Evolutionary conservation across 2,113 vertebrate species (phyloP).

Genomic region (Panurus biarmicus): DNA sequence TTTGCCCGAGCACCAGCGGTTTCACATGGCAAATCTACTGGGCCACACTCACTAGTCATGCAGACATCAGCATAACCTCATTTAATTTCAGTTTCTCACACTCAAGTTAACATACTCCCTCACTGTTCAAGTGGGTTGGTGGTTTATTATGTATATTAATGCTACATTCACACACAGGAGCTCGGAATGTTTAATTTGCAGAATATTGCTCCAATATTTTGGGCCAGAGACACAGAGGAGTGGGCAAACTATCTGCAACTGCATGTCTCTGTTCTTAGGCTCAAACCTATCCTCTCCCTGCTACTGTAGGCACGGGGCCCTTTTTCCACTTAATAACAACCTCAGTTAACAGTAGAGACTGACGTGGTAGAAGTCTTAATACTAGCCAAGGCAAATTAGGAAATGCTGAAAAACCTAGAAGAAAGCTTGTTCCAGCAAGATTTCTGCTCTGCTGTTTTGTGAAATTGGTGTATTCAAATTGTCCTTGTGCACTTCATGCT

Average conservation of each 20-base stretch:
- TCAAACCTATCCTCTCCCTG: neutral
- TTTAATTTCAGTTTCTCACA: neutral
- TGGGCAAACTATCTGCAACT: neutral
- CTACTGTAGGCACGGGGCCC: neutral
- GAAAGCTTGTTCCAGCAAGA: neutral
- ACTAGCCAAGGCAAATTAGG: neutral
- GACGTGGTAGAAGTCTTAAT: neutral
- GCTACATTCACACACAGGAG: neutral
- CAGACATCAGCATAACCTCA: neutral
- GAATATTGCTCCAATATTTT: neutral
- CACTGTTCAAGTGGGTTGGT: neutral
- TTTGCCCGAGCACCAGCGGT: neutral
- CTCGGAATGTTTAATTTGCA: neutral
- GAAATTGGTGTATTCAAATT: neutral
- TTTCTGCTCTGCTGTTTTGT: neutral
- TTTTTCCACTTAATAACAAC: neutral
- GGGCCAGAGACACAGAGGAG: neutral
- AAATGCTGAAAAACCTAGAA: neutral
- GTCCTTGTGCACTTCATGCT: neutral
- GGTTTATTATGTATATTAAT: neutral
- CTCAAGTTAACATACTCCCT: neutral
- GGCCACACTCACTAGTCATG: rapidly evolving
- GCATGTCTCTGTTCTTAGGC: neutral
- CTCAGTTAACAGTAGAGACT: neutral
- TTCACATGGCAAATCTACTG: neutral